phyloP scores from a whole-genome alignment of 2,797 vertebrate species.

The Sciurus vulgaris region DNA sequence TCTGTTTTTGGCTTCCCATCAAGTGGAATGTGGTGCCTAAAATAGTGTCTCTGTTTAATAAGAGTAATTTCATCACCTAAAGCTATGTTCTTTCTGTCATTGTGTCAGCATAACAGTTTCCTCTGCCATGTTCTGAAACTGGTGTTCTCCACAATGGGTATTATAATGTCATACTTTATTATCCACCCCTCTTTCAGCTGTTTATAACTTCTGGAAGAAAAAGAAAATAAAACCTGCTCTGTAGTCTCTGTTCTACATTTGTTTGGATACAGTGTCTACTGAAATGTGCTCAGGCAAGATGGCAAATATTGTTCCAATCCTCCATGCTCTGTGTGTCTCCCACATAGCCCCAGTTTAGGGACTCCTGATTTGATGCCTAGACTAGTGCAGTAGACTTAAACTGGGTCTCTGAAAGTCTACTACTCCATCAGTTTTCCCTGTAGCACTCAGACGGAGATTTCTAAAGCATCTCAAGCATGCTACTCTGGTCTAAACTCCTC shows the following conservation, averaged over 20 bases:
- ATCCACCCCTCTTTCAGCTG: slow-evolving; percentile 40
- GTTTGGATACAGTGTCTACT: background rate
- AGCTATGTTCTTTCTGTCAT: slow-evolving; percentile 73
- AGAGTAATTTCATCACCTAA: slow-evolving; percentile 67
- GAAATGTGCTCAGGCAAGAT: background rate
- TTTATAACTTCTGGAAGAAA: slow-evolving; percentile 57
- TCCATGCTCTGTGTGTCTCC: fast-evolving
- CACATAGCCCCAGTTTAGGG: background rate
- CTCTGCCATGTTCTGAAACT: background rate
- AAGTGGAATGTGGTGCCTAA: slow-evolving; percentile 31
- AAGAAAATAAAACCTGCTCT: background rate
- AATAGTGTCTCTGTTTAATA: slow-evolving; percentile 65
- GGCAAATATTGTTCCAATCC: background rate
- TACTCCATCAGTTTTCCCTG: fast-evolving
- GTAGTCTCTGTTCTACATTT: background rate
- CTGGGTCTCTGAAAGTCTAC: background rate
- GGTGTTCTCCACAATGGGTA: slow-evolving; percentile 52
- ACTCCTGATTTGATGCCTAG: background rate
- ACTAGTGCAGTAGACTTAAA: background rate
- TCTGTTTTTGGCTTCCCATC: slow-evolving; percentile 62
- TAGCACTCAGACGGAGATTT: background rate
- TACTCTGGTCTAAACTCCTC: background rate
- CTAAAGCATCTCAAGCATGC: background rate
- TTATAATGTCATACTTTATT: slow-evolving; percentile 72
- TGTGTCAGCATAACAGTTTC: slow-evolving; percentile 22